Evolutionary conservation across 2,113 vertebrate genomes (phyloP).

Genomic region (Gavia stellata): DNA sequence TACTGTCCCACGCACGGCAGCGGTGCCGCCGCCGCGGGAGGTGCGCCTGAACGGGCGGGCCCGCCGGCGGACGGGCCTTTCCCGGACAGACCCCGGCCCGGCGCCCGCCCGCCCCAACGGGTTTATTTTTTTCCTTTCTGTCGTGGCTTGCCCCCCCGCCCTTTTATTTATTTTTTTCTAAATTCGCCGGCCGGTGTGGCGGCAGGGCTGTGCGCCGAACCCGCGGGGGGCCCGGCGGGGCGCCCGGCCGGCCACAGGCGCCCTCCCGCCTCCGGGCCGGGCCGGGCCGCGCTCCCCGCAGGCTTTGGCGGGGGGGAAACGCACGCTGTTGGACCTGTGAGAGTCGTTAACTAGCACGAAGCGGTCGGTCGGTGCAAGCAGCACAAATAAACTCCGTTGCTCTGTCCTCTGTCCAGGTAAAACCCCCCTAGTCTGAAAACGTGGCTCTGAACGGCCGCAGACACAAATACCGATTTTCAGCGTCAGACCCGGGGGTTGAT

Average conservation of each 20-base stretch:
- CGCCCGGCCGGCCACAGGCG: neutral
- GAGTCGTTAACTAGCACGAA: accelerated
- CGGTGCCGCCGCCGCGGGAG: neutral
- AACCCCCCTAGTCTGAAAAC: accelerated
- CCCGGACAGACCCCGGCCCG: neutral
- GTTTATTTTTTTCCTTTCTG: neutral
- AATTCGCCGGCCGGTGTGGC: too few species aligned
- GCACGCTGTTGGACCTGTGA: accelerated
- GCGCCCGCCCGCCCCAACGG: neutral
- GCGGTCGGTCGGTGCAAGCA: too few species aligned
- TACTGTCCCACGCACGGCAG: neutral
- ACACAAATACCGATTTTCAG: accelerated
- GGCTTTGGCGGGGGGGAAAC: neutral
- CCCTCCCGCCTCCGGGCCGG: too few species aligned
- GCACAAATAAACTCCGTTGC: neutral
- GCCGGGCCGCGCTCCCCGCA: neutral
- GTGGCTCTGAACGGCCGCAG: neutral
- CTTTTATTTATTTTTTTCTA: neutral
- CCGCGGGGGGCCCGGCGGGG: neutral
- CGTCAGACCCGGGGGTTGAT: accelerated
- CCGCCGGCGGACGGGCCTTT: neutral
- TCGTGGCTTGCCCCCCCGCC: too few species aligned
- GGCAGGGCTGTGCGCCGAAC: neutral
- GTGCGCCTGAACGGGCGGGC: neutral
- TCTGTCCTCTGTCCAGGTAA: accelerated